Percentiles rank a stretch among this genome's conserved stretches.
phyloP scores from a whole-genome alignment of 1,140 invertebrate species.

The Procambarus clarkii region DNA sequence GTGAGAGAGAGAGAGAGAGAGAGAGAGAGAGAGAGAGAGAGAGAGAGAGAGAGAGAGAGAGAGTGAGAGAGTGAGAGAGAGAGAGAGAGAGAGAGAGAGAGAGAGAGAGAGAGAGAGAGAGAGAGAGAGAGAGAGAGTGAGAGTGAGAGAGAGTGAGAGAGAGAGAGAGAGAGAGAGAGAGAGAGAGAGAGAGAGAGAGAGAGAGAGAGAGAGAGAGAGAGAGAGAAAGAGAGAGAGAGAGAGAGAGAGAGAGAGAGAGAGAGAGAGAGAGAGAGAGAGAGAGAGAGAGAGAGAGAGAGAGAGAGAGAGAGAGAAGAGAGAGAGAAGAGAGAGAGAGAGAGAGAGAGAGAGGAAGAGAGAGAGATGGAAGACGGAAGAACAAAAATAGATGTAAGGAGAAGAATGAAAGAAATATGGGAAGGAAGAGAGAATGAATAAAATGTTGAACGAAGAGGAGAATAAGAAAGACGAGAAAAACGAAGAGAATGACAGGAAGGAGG shows the following conservation, averaged over 20 bases:
- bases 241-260: neutral
- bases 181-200: neutral
- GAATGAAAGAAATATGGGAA: neutral
- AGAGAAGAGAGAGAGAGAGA: neutral
- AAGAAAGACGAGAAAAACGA: neutral
- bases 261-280: neutral
- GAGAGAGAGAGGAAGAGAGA: too few species aligned
- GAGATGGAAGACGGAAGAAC: too few species aligned
- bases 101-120: neutral
- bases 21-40: neutral
- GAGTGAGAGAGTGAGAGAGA: neutral
- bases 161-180: neutral
- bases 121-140: neutral
- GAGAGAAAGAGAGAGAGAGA: neutral
- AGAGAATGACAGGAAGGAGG: neutral
- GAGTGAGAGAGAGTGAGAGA: neutral
- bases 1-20: neutral
- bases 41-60: neutral
- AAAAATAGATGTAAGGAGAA: too few species aligned
- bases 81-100: neutral
- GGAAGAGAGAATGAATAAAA: neutral
- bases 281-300: neutral
- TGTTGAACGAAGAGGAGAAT: neutral
- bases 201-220: neutral
- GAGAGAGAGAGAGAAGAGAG: neutral